A percentile compares a stretch with the other conserved stretches of the same genome.
Conservation (phyloP, 2,888 invertebrate genomes). For the Drosophila mimetica region DNA sequence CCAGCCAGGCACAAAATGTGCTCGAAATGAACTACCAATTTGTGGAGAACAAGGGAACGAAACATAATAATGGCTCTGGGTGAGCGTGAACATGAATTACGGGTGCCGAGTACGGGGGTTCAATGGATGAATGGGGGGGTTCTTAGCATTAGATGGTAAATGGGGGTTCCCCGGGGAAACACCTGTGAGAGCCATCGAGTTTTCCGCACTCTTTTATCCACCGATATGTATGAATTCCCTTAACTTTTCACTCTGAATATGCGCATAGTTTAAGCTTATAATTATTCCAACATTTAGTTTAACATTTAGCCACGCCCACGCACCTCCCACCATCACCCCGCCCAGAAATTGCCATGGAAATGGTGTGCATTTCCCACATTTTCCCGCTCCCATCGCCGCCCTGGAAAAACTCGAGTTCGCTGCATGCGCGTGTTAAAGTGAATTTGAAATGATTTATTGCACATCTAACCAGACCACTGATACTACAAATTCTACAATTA, state of each 20-base stretch:
- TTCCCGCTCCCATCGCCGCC: no score
- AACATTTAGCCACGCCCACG: conserved; percentile 55
- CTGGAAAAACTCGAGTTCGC: conserved; percentile 30
- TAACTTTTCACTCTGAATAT: conserved; percentile 56
- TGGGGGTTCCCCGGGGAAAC: conserved; percentile 4
- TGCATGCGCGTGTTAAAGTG: conserved; percentile 66
- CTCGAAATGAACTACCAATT: conserved; percentile 71
- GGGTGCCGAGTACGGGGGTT: conserved; percentile 12
- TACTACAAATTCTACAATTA: conserved; percentile 62
- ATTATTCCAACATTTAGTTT: conserved; percentile 78
- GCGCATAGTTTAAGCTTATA: conserved; percentile 77
- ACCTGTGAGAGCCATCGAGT: conserved; percentile 26
- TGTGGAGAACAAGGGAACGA: conserved; percentile 49
- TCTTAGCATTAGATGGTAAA: conserved; percentile 52
- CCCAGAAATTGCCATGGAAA: conserved; percentile 29
- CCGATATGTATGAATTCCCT: conserved; percentile 9
- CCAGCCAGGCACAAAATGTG: conserved; percentile 64
- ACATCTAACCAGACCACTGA: conserved; percentile 47
- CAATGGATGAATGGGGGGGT: conserved; percentile 8
- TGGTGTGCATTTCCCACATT: conserved; percentile 32
- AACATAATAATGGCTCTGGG: conserved; percentile 57
- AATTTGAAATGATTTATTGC: conserved; percentile 77
- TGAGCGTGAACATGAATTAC: conserved; percentile 68
- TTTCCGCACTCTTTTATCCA: background rate
- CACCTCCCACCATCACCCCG: no score